Base-by-base conservation (phyloP, 2,113 vertebrate genomes). In the Cygnus atratus region DNA sequence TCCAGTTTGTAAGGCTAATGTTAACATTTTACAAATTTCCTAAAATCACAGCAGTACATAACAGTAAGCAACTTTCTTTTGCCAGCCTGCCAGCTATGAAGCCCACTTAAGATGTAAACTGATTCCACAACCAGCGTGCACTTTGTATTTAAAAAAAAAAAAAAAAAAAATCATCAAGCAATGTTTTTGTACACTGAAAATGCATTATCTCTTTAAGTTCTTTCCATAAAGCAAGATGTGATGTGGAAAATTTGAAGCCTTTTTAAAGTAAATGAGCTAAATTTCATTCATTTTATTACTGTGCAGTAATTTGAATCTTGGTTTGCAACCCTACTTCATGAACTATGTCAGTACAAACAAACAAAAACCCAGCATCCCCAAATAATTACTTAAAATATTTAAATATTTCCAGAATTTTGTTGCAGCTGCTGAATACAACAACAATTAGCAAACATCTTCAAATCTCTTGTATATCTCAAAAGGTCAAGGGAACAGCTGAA, bases 401-500 rank as follows among this genome's bases (percentile, higher is more conserved):
- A 77, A 90, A 48, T 61, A 9, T 39, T 73, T 15, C 3, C 52
- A 67, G n/a, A 37, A 25, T 46, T 84, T 74, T 20, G 6, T 33
- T 71, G 76, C 80, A 78, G 66, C 24, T 81, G 76, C 46, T 77
- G 84, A 14, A 71, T 59, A 11, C 61, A 71, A 7, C 39, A 81
- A 13, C 59, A 81, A 84, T 68, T 78, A 75, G 65, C 20, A 43
- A 92, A 41, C 15, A 10, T 52, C 80, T 74, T 70, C 37, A 39
- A 33, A 11, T 54, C 67, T 46, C 67, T 83, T 31, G 3, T 52
- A 3, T 44, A 2, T 74, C 58, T 71, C 19, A 13, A 17, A 71
- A 70, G 55, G 61, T 59, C 61, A 59, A 26, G 71, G 87, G 44
- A 85, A 44, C 79, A 90, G 84, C 61, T 78, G 81, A 92, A 58